Evolutionary conservation across 2,797 vertebrate genomes (phyloP).

Genomic region (Peromyscus melanophrys): DNA sequence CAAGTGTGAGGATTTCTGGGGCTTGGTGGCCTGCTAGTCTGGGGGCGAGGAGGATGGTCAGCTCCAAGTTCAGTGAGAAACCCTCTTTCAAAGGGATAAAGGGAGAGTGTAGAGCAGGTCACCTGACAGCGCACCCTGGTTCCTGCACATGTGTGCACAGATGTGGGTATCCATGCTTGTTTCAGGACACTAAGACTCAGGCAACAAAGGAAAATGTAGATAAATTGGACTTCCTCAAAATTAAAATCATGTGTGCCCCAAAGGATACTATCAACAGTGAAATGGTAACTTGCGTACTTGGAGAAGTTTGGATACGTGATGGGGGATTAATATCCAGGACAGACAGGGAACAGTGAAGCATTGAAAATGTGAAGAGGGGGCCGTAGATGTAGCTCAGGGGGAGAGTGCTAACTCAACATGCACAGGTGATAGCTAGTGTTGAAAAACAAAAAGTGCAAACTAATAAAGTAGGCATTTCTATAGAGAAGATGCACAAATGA

Average conservation of each 20-base stretch:
- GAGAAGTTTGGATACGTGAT: background rate
- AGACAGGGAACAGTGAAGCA: background rate
- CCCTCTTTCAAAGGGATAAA: background rate
- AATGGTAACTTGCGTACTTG: background rate
- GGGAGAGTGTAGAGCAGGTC: background rate
- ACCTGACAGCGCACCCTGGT: background rate
- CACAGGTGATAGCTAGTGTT: background rate
- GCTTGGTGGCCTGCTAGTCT: background rate
- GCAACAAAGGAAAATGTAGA: background rate
- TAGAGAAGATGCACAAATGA: background rate
- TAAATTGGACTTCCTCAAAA: slow-evolving; percentile 15
- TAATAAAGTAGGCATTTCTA: background rate
- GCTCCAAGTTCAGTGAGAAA: background rate
- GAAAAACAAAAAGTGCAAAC: background rate
- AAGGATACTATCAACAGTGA: background rate
- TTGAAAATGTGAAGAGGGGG: background rate
- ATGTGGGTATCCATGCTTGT: background rate
- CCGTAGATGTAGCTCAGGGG: background rate
- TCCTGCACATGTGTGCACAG: background rate
- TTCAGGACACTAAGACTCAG: background rate
- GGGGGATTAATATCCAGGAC: background rate
- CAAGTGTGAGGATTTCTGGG: background rate
- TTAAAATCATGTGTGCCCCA: background rate
- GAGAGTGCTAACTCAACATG: background rate
- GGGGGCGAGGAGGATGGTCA: background rate